These are phyloP conservation scores for Trichonephila inaurata DNA, from an alignment of 1,140 invertebrate genomes.

Conservation along the genomic window DNA sequence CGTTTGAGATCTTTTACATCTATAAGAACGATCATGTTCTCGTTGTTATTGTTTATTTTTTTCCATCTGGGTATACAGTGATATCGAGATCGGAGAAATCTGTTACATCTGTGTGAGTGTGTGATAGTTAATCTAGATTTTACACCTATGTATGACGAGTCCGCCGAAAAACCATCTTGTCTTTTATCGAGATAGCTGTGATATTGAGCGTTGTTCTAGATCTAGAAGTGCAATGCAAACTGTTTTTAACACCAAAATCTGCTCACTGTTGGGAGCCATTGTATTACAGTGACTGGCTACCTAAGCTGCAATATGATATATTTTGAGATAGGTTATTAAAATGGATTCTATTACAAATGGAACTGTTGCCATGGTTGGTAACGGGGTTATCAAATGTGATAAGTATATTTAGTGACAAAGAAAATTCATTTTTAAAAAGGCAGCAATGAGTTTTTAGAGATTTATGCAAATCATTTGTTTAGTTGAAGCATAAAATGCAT, in stretches of 20 bases:
- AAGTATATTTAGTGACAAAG: too few species aligned
- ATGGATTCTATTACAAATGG: not conserved
- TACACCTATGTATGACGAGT: constrained; percentile 72
- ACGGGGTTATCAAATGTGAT: too few species aligned
- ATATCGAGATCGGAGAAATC: constrained; percentile 72
- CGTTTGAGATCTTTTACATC: constrained; percentile 75
- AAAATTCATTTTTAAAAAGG: too few species aligned
- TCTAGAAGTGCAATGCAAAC: constrained; percentile 75
- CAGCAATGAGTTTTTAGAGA: too few species aligned
- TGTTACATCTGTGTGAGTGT: constrained; percentile 72
- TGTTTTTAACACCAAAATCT: constrained; percentile 62
- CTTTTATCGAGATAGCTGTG: constrained; percentile 75
- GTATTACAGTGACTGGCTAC: constrained; percentile 45
- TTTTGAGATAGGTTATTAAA: constrained; percentile 39
- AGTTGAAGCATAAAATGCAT: too few species aligned
- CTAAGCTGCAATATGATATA: constrained; percentile 51
- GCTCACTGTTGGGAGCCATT: constrained; percentile 66
- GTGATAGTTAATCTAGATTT: constrained; percentile 74
- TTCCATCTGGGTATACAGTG: constrained; percentile 69
- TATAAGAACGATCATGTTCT: constrained; percentile 67
- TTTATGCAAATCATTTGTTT: too few species aligned
- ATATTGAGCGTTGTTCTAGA: constrained; percentile 74
- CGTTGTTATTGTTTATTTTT: constrained; percentile 75
- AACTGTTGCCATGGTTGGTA: not conserved
- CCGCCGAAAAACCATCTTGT: constrained; percentile 71